phyloP scores from a whole-genome alignment of 2,113 vertebrate genomes.

The Leptodactylus fuscus region DNA sequence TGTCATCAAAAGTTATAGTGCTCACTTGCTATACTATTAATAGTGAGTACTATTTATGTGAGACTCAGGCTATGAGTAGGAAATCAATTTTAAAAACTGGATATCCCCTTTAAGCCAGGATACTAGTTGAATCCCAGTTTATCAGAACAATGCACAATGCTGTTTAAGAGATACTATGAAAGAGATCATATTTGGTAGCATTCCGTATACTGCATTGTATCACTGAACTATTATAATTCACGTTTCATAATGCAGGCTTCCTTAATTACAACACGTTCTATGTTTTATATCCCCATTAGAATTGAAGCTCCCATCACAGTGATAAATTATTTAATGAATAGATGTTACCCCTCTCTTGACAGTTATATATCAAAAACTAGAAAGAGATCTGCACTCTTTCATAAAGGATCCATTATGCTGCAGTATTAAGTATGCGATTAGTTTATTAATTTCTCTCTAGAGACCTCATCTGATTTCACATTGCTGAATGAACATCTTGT shows the following conservation, averaged over 20 bases:
- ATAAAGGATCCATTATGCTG: not conserved
- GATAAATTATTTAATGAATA: not conserved
- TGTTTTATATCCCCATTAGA: not conserved
- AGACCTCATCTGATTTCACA: not conserved
- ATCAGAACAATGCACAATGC: not conserved
- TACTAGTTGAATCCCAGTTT: not conserved
- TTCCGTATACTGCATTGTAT: not conserved
- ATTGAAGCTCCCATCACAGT: not conserved
- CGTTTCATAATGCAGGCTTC: not conserved
- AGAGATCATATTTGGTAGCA: not conserved
- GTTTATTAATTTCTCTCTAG: not conserved
- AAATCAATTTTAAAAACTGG: too few relatives aligned
- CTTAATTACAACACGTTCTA: not conserved
- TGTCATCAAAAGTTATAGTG: too few relatives aligned
- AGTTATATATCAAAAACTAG: slow-evolving; percentile 6
- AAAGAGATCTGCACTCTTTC: not conserved
- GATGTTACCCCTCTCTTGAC: not conserved
- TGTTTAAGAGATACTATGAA: not conserved
- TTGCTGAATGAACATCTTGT: not conserved
- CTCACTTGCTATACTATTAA: too few relatives aligned
- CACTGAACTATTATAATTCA: too few relatives aligned
- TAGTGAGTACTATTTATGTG: too few relatives aligned
- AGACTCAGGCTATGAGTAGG: too few relatives aligned
- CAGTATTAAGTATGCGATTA: not conserved
- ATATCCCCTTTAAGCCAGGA: too few relatives aligned